Evolutionary conservation across 1,140 invertebrate genomes (phyloP).

Genomic region (Hypothenemus hampei): DNA sequence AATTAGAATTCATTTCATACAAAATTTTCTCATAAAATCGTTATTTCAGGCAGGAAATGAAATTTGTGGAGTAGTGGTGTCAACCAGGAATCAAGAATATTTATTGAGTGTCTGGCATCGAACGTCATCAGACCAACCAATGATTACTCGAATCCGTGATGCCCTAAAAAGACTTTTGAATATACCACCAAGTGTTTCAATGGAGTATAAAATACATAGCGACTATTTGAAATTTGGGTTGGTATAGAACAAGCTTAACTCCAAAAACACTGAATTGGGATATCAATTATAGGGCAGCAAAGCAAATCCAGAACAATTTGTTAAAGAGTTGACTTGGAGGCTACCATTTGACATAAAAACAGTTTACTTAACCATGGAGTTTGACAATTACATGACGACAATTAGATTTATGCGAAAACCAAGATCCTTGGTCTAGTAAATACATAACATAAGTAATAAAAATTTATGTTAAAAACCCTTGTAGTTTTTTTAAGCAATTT

Average conservation of each 20-base stretch:
- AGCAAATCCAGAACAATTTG: conserved; percentile 35
- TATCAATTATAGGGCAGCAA: conserved; percentile 34
- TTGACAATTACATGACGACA: conserved; percentile 9
- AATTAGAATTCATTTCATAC: background rate
- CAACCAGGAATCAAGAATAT: conserved; percentile 76
- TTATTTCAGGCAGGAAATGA: conserved; percentile 72
- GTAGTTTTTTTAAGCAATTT: no score
- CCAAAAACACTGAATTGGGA: background rate
- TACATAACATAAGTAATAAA: no score
- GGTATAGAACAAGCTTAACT: no score
- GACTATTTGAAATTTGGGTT: conserved; percentile 44
- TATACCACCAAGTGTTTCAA: conserved; percentile 82
- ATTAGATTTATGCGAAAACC: no score
- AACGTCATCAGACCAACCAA: conserved; percentile 81
- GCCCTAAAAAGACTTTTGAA: conserved; percentile 90
- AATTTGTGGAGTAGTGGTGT: conserved; percentile 96
- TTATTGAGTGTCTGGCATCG: conserved; percentile 98
- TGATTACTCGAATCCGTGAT: conserved; percentile 88
- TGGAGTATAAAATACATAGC: conserved; percentile 96
- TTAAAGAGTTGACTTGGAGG: conserved; percentile 41
- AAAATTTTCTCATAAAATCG: background rate
- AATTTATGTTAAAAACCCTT: no score
- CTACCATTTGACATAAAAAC: no score
- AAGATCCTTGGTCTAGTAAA: no score
- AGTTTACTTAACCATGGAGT: background rate